phyloP scores from a whole-genome alignment of 2,797 vertebrate genomes.

The Threskiornis aethiopicus region DNA sequence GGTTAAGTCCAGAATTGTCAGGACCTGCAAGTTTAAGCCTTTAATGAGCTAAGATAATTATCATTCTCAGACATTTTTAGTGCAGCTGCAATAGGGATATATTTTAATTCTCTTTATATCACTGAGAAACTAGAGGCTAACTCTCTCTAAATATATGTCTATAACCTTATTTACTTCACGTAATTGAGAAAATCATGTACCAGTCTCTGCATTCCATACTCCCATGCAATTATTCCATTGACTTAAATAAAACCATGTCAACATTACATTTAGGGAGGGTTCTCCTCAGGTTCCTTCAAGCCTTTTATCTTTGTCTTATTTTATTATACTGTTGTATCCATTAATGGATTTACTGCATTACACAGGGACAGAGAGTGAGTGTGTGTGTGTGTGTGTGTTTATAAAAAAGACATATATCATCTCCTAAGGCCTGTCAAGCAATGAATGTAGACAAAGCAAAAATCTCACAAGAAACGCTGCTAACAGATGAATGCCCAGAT shows the following conservation, averaged over 20 bases:
- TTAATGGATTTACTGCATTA: neutral
- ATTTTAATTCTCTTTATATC: neutral
- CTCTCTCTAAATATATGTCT: neutral
- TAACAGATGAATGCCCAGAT: neutral
- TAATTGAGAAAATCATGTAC: neutral
- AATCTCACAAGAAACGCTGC: neutral
- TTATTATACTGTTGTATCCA: neutral
- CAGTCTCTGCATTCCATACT: neutral
- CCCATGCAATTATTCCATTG: neutral
- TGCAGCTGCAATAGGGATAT: neutral
- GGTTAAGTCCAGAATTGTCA: neutral
- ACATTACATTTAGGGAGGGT: neutral
- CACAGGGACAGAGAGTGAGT: neutral
- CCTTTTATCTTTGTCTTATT: neutral
- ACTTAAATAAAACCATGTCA: neutral
- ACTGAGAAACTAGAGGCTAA: neutral
- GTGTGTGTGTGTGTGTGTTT: too few species aligned
- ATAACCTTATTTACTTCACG: neutral
- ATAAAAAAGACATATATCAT: neutral
- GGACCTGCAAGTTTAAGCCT: neutral
- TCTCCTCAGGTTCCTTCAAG: neutral
- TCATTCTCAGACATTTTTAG: neutral
- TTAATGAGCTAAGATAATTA: neutral
- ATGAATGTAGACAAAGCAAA: neutral
- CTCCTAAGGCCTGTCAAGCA: neutral